Conservation (phyloP, 2,888 invertebrate genomes). For the Phlogophora meticulosa region DNA sequence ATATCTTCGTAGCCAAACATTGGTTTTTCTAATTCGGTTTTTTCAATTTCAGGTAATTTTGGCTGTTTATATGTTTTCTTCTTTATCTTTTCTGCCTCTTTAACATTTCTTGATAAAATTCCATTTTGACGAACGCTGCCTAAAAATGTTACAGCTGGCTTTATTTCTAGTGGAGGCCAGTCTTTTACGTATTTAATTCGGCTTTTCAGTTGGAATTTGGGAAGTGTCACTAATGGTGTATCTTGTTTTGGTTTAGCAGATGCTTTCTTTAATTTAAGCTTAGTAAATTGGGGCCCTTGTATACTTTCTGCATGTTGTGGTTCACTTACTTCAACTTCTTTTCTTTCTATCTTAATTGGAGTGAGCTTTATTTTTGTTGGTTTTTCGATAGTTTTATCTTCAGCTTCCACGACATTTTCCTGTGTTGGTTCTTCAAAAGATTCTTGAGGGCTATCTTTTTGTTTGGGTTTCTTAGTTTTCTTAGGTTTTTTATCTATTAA, state of each 20-base stretch:
- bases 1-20: conserved; percentile 89
- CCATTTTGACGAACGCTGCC: conserved; percentile 92
- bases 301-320: conserved; percentile 92
- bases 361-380: conserved; percentile 76
- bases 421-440: conserved; percentile 26
- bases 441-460: conserved; percentile 23
- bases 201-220: conserved; percentile 94
- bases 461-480: conserved; percentile 42
- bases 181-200: conserved; percentile 92
- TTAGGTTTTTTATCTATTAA: conserved; percentile 44
- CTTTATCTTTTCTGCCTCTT: conserved; percentile 93
- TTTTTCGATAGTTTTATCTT: conserved; percentile 66
- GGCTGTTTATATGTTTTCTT: conserved; percentile 91
- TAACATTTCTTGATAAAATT: conserved; percentile 93
- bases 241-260: conserved; percentile 88
- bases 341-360: conserved; percentile 92
- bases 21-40: conserved; percentile 91
- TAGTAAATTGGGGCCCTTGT: conserved; percentile 92
- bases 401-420: conserved; percentile 45
- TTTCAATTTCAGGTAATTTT: conserved; percentile 90
- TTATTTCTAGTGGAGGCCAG: conserved; percentile 92
- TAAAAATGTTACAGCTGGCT: conserved; percentile 88
- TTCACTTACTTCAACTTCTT: conserved; percentile 92
- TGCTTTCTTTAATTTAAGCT: conserved; percentile 93
- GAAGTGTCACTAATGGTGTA: conserved; percentile 85